A percentile compares a stretch with the other conserved stretches of the same genome.
Conservation (phyloP, 2,797 vertebrate genomes). For the Ambastaia sidthimunki region DNA sequence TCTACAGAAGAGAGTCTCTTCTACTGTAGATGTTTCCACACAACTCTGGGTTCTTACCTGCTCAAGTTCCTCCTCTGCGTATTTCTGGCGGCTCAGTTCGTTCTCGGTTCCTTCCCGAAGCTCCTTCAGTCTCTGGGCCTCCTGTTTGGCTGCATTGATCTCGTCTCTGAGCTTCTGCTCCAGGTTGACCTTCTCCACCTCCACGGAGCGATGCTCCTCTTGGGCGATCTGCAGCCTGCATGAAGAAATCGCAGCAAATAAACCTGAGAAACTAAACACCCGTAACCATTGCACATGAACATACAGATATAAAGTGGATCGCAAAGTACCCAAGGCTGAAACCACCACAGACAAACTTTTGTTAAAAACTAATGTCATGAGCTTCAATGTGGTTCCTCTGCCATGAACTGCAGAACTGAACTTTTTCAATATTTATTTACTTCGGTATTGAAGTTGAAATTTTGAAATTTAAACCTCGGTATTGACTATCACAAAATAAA, state of each 20-base stretch:
- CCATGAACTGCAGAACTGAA: too few relatives aligned
- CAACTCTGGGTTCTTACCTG: constrained; percentile 78
- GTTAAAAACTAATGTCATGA: too few relatives aligned
- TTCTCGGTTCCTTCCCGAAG: constrained; percentile 95
- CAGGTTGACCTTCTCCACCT: constrained; percentile 96
- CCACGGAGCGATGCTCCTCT: constrained; percentile 95
- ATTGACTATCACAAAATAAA: too few relatives aligned
- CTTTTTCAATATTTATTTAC: too few relatives aligned
- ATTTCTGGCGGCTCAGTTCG: constrained; percentile 94
- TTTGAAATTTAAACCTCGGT: too few relatives aligned
- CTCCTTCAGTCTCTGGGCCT: constrained; percentile 90
- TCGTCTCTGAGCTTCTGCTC: constrained; percentile 97
- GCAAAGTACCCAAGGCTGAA: too few relatives aligned
- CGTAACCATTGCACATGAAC: neutral
- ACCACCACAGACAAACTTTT: too few relatives aligned
- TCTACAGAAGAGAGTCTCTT: neutral
- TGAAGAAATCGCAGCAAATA: neutral
- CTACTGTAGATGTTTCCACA: neutral
- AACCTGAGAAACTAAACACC: neutral
- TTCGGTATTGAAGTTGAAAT: too few relatives aligned
- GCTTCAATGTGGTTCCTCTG: too few relatives aligned
- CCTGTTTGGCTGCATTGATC: constrained; percentile 95
- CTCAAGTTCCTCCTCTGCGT: constrained; percentile 93
- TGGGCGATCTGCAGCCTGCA: constrained; percentile 94
- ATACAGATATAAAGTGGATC: neutral